Evolutionary conservation across 1,140 invertebrate species (phyloP).

Genomic region (Macrobrachium nipponense): DNA sequence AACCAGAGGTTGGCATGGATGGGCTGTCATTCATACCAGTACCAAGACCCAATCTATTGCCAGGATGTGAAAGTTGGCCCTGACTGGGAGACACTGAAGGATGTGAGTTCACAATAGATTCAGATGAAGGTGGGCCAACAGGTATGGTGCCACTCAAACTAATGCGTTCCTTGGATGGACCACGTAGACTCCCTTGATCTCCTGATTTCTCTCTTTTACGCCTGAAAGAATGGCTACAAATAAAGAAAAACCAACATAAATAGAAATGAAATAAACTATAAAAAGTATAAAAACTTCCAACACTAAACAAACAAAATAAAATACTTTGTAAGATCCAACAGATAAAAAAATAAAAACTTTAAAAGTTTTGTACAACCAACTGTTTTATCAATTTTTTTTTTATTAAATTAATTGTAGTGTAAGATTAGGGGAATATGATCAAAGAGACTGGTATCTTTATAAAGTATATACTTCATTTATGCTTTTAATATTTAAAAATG

Average conservation of each 20-base stretch:
- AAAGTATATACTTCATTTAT: no score
- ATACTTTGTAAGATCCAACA: no score
- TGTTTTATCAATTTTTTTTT: no score
- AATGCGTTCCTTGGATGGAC: conserved; percentile 22
- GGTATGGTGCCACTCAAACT: conserved; percentile 6
- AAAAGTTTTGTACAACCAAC: neutral
- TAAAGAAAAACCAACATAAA: neutral
- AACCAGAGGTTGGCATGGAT: neutral
- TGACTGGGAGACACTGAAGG: conserved; percentile 38
- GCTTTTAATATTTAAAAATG: no score
- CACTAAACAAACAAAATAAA: no score
- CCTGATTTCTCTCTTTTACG: conserved; percentile 33
- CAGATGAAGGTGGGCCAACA: conserved; percentile 34
- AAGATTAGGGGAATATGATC: no score
- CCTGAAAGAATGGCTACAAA: neutral
- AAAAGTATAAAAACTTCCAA: neutral
- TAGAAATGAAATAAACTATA: neutral
- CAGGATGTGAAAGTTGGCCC: conserved; percentile 16
- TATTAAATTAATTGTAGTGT: no score
- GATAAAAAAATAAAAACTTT: no score
- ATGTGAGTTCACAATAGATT: conserved; percentile 12
- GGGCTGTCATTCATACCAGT: conserved; percentile 10
- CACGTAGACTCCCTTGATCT: neutral
- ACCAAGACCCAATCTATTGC: neutral
- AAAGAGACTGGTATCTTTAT: no score